Base-by-base conservation (phyloP, 92 coral and sea anemone genomes). In the Anthopleura xanthogrammica region DNA sequence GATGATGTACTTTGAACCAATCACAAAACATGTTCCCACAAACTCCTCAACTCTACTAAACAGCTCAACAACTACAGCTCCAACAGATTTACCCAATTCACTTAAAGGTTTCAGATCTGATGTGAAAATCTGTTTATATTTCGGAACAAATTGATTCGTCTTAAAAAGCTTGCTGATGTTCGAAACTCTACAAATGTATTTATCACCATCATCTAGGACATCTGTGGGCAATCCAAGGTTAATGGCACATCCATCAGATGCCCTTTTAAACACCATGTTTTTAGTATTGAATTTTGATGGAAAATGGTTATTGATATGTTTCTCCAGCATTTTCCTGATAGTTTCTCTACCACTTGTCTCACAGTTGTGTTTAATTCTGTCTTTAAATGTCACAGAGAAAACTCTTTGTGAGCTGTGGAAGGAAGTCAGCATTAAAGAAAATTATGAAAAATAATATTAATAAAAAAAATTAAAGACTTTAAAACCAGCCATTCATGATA, bases 11-110 rank as follows among this genome's bases (percentile, higher is more conserved):
- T 19, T 41, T 5, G 74, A 16, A 14, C 83, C 75, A 40, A 80
- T 23, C 41, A 71, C 71, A 23, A 80, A 80, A 80, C 83, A 80
- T 0, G 83, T 60, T 10, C 82, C 82, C 52, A 24, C 29, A 60
- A 79, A 79, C 72, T 40, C 2, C 36, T 11, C 55, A 2, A 12
- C 73, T 10, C 73, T 55, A 0, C 12, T 20, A 79, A 0, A 40
- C 52, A 54, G 58, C 58, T 60, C 52, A 12, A 79, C 64, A 1
- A 79, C 43, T 3, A 79, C 54, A 0, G 82, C 82, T 14, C 72
- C 82, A 6, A 60, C 72, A 22, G 74, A 60, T 2, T 60, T 36
- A 39, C 22, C 40, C 43, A 79, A 5, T 12, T 23, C 6, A 13
- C 5, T 0, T 16, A 77, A 23, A 19, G 9, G 6, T 22, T 17